Evolutionary conservation across 2,888 invertebrate species (phyloP), one percentile per base, ranked within the genome.

Genomic region (Leptopilina syphax): DNA sequence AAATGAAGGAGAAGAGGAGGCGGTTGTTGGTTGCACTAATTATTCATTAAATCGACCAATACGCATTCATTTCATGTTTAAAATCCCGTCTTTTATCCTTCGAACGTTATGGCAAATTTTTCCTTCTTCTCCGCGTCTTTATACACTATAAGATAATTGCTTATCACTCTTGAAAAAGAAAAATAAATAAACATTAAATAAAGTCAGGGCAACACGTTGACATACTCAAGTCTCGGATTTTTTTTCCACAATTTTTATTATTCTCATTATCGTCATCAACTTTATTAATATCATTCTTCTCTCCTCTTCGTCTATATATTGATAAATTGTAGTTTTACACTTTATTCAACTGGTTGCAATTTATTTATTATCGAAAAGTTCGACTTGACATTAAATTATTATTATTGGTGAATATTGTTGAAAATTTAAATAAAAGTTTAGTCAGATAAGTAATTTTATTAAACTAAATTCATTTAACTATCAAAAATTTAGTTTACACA

Each of bases 71-170:
- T 77, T 78, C 76, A 68, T 57, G 81, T 76, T 80, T 34, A 18
- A 81, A 76, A 79, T 24, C 66, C 83, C 81, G 81, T 81, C 78
- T 79, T 83, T 79, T 83, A 82, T 83, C 83, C 82, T 83, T 82
- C 81, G 73, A 47, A 77, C 80, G 18, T 63, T 80, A 60, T 47
- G 80, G 80, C 82, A 79, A 80, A 82, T 83, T 77, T 81, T 79
- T 65, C 13, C 82, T 77, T 81, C 82, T 65, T 7, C 65, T 34
- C 18, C 18, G 18, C 34, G 65, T 41, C 34, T 65, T 27, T 65
- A 65, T 24, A 65, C 24, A 65, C 47, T 47, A 27, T 65, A 12
- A 65, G 65, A 65, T 65, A 65, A 65, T 60, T 60, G 60, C 65
- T 65, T 65, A 65, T 65, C 65, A 65, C 34, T 41, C 12, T 34